These are phyloP conservation scores for Drosophila siamana DNA, from an alignment of 2,888 invertebrate species.

Conservation along the genomic window DNA sequence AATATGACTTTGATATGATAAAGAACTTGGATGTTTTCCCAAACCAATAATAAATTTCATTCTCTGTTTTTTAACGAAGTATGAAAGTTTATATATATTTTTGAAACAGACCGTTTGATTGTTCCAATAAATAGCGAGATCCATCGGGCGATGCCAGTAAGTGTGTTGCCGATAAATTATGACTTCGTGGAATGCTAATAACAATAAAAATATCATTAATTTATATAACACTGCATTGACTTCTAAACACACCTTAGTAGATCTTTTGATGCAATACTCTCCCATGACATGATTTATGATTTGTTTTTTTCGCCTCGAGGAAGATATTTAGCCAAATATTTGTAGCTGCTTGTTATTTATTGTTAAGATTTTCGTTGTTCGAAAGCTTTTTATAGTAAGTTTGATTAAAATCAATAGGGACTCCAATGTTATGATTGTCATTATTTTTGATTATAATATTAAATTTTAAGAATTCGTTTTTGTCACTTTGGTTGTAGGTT, in stretches of 20 bases:
- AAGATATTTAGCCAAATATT: background rate
- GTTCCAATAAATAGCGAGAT: slow-evolving; percentile 91
- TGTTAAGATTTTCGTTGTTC: too few species aligned
- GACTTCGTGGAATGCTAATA: slow-evolving; percentile 90
- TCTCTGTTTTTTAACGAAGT: background rate
- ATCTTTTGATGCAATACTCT: slow-evolving; percentile 93
- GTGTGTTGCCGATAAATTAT: slow-evolving; percentile 93
- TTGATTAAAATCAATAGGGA: too few species aligned
- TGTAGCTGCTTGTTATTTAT: background rate
- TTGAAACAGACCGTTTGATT: slow-evolving; percentile 87
- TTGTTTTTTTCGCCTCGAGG: too few species aligned
- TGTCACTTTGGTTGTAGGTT: too few species aligned
- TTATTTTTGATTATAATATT: too few species aligned
- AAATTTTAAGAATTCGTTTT: too few species aligned
- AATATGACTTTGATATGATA: too few species aligned
- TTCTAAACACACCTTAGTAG: slow-evolving; percentile 88
- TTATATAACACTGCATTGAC: background rate
- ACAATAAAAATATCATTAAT: background rate
- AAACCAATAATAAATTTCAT: too few species aligned
- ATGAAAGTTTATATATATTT: background rate
- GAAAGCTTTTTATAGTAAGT: too few species aligned
- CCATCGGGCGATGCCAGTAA: slow-evolving; percentile 93
- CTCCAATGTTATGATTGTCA: too few species aligned
- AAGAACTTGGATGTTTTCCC: too few species aligned
- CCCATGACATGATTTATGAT: slow-evolving; percentile 91